These are phyloP conservation scores for Cheilosia vulpina DNA, from an alignment of 2,888 invertebrate genomes.

Conservation along the genomic window DNA sequence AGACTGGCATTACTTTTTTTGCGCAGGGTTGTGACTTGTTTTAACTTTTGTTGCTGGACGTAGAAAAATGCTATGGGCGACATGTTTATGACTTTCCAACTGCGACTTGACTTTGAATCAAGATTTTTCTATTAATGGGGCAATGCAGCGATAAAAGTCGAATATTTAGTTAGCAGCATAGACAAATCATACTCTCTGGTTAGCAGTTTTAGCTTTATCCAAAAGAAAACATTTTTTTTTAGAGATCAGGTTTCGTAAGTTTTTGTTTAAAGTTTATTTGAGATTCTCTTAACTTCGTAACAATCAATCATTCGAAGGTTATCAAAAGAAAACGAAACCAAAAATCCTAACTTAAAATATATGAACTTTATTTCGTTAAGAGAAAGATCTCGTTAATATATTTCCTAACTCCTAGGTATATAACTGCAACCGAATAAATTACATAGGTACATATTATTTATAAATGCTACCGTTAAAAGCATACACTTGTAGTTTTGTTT, in stretches of 20 bases:
- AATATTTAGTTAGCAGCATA: too few relatives aligned
- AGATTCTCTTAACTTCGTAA: conserved; percentile 48
- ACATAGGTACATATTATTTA: conserved; percentile 23
- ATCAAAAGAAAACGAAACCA: conserved; percentile 34
- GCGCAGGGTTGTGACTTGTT: too few relatives aligned
- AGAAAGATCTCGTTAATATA: conserved; percentile 21
- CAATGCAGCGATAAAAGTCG: not conserved
- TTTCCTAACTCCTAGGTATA: conserved; percentile 5
- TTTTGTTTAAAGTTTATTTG: conserved; percentile 33
- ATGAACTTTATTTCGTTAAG: conserved; percentile 32
- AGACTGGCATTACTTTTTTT: too few relatives aligned
- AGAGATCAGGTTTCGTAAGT: conserved; percentile 56
- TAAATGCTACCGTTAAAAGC: conserved; percentile 68
- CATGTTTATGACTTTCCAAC: too few relatives aligned
- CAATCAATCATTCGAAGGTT: conserved; percentile 21
- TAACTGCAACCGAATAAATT: conserved; percentile 50
- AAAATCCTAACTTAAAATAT: conserved; percentile 52
- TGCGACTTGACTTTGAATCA: too few relatives aligned
- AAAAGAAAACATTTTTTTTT: not conserved
- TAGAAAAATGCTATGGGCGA: too few relatives aligned
- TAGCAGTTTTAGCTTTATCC: not conserved
- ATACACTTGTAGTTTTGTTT: conserved; percentile 33
- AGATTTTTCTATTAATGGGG: too few relatives aligned
- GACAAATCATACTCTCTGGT: too few relatives aligned
- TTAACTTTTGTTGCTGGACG: too few relatives aligned